phyloP scores from a whole-genome alignment of 30 jellyfish, hydroid and myxozoan species.

The Clytia hemisphaerica region DNA sequence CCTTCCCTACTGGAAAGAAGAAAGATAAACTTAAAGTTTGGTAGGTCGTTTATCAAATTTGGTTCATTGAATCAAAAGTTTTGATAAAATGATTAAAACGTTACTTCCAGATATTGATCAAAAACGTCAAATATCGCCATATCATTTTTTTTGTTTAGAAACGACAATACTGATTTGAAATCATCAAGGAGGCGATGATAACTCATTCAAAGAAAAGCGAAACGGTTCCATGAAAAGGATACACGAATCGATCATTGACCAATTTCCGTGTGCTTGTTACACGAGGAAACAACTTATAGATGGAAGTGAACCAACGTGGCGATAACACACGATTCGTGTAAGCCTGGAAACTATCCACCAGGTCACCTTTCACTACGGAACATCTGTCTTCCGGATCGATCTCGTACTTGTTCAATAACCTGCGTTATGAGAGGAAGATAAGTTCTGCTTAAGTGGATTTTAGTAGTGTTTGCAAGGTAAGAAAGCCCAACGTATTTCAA shows the following conservation, averaged over 20 bases:
- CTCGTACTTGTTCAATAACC: constrained; percentile 31
- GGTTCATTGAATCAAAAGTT: too few relatives aligned
- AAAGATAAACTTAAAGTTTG: too few relatives aligned
- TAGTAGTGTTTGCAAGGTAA: background rate
- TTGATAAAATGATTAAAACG: too few relatives aligned
- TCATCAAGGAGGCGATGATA: too few relatives aligned
- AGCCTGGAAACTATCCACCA: background rate
- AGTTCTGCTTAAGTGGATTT: background rate
- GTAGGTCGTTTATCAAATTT: too few relatives aligned
- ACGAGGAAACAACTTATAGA: constrained; percentile 32
- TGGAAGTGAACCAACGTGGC: constrained; percentile 23
- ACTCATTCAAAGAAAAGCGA: too few relatives aligned
- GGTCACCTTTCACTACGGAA: constrained; percentile 10
- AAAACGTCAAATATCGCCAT: too few relatives aligned
- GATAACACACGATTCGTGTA: background rate
- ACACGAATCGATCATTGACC: constrained; percentile 20
- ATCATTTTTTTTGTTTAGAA: too few relatives aligned
- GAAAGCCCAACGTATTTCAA: too few relatives aligned
- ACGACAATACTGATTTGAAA: too few relatives aligned
- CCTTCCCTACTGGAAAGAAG: too few relatives aligned
- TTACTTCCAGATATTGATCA: too few relatives aligned
- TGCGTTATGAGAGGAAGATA: background rate
- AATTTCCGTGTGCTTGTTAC: background rate
- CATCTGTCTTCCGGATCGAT: background rate
- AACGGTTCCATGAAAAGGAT: constrained; percentile 31